These are phyloP conservation scores for Chloromyia formosa DNA, from an alignment of 2,888 invertebrate genomes.

Conservation along the genomic window DNA sequence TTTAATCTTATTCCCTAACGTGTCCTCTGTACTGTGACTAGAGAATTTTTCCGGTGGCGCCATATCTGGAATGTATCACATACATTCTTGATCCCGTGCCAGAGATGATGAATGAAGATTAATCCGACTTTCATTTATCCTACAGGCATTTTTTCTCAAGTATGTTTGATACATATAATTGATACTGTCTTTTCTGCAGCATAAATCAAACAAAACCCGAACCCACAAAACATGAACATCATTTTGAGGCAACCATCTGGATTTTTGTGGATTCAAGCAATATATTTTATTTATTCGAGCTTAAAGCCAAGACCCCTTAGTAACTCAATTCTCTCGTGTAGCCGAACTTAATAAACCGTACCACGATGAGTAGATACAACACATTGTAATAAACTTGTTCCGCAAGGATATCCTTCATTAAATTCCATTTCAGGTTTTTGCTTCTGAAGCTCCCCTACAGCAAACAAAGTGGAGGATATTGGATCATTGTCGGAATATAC, in stretches of 20 bases:
- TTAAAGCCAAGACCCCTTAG: constrained; percentile 2
- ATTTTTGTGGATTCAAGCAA: constrained; percentile 1
- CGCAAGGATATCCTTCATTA: constrained; percentile 30
- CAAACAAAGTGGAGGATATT: constrained; percentile 7
- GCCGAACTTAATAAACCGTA: not conserved
- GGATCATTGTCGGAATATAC: constrained; percentile 11
- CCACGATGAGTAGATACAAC: not conserved
- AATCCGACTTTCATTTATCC: constrained; percentile 2
- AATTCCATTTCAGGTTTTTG: constrained; percentile 27
- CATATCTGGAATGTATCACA: not conserved
- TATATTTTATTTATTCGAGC: constrained; percentile 18
- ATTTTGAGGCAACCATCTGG: constrained; percentile 7
- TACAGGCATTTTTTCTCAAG: constrained; percentile 13
- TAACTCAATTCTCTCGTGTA: not conserved
- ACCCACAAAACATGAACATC: not conserved
- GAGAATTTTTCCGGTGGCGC: constrained; percentile 9
- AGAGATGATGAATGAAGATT: constrained; percentile 19
- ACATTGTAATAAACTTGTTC: constrained; percentile 26
- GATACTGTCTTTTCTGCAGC: constrained; percentile 26
- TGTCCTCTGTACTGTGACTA: too few relatives aligned
- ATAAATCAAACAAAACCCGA: constrained; percentile 29
- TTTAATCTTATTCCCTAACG: not conserved
- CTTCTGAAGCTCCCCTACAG: not conserved
- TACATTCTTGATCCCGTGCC: constrained; percentile 26
- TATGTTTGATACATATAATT: constrained; percentile 29